A percentile compares a stretch with the other conserved stretches of the same genome.
phyloP scores from a whole-genome alignment of 2,888 invertebrate species.

The Epinotia nisella region DNA sequence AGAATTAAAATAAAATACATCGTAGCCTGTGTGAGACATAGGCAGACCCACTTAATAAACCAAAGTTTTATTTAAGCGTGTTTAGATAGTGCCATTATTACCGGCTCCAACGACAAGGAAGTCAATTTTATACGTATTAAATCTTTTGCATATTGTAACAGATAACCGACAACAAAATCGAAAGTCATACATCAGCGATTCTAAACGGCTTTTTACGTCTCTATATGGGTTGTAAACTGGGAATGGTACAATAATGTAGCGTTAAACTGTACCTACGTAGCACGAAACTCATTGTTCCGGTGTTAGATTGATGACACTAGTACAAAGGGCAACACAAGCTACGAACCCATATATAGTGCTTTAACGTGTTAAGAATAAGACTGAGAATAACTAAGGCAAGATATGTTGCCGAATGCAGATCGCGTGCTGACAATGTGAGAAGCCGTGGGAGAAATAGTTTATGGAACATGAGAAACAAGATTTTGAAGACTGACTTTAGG shows the following conservation, averaged over 20 bases:
- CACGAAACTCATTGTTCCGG: conserved; percentile 64
- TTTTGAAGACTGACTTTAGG: conserved; percentile 36
- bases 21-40: background rate
- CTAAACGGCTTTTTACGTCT: conserved; percentile 55
- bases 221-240: conserved; percentile 59
- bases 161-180: conserved; percentile 57
- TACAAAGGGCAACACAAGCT: conserved; percentile 26
- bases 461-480: conserved; percentile 75
- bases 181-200: conserved; percentile 61
- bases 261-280: conserved; percentile 57
- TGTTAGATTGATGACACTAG: conserved; percentile 65
- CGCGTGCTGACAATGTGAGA: conserved; percentile 58
- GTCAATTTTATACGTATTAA: conserved; percentile 24
- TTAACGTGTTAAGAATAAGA: conserved; percentile 27
- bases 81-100: background rate
- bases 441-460: conserved; percentile 72
- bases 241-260: conserved; percentile 52
- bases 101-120: conserved; percentile 6
- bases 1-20: background rate
- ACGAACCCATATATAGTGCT: background rate
- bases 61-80: too few species aligned
- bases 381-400: background rate
- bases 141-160: conserved; percentile 35
- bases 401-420: conserved; percentile 49
- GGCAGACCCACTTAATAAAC: too few species aligned